Conservation (phyloP, 2,113 vertebrate genomes). For the Catharus fuscescens region DNA sequence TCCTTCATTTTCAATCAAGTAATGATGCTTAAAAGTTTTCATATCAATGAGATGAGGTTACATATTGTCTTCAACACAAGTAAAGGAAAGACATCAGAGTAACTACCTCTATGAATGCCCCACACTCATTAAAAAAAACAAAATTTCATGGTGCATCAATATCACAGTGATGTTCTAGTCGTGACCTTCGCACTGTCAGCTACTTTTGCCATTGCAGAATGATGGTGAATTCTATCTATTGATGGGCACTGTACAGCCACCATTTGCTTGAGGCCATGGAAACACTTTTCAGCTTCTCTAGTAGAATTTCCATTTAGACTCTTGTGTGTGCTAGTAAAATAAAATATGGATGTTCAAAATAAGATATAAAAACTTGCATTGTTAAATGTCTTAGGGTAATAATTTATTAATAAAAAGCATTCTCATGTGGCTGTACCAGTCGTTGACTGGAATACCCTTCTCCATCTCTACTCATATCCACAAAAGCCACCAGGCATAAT, state of each 20-base stretch:
- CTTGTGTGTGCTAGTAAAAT: neutral
- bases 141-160: neutral
- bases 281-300: neutral
- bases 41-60: neutral
- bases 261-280: accelerated
- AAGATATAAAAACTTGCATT: neutral
- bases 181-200: neutral
- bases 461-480: neutral
- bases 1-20: neutral
- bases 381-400: neutral
- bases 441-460: neutral
- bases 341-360: neutral
- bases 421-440: neutral
- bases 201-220: neutral
- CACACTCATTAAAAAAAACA: neutral
- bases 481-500: neutral
- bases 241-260: neutral
- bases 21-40: neutral
- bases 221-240: neutral
- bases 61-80: accelerated
- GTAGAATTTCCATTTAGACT: neutral
- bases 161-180: neutral
- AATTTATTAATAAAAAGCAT: neutral
- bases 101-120: accelerated
- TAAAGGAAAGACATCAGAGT: neutral